Base-by-base conservation (phyloP, 2,888 invertebrate species). In the Thera britannica region DNA sequence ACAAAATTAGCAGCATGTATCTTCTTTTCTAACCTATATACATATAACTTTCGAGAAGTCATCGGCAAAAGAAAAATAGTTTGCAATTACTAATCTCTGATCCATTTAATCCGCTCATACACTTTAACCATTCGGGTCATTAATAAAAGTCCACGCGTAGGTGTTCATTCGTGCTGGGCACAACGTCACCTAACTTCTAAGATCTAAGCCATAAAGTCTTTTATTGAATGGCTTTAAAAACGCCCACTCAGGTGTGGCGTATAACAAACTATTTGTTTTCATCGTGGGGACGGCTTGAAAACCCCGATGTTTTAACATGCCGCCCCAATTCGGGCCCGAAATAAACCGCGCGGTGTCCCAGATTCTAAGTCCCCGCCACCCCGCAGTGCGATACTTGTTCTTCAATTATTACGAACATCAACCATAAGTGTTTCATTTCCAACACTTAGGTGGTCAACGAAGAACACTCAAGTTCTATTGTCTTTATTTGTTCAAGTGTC, bases 291-390 rank as follows among this genome's bases (percentile, higher is more conserved):
- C 80, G 82, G 82, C 80, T 87, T 79, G 81, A 83, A 87, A 89
- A 87, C 89, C 88, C 83, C 86, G 86, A 89, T 88, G 89, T 87
- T 83, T 88, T 85, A 90, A 89, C 89, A 85, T 86, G 85, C 83
- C 86, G 91, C 83, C 88, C 90, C 85, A 91, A 89, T 91, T 93
- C 85, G 83, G 83, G 81, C 80, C 86, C 90, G 83, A 92, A 92
- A 93, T 93, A 92, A 89, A 69, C 69, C 69, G 85, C 82, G 79
- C 83, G 79, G 79, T 88, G 91, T 85, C 88, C 91, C 86, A 91
- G 82, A 87, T 92, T 83, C 79, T 38, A 68, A 77, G 78, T 79
- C 84, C 83, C 84, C 83, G 75, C 80, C 80, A 60, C 80, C 78
- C 71, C 69, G 67, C 67, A 68, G 68, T 76, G 77, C 77, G 77